Conservation (phyloP, 2,888 invertebrate genomes). For the Sisyra terminalis region DNA sequence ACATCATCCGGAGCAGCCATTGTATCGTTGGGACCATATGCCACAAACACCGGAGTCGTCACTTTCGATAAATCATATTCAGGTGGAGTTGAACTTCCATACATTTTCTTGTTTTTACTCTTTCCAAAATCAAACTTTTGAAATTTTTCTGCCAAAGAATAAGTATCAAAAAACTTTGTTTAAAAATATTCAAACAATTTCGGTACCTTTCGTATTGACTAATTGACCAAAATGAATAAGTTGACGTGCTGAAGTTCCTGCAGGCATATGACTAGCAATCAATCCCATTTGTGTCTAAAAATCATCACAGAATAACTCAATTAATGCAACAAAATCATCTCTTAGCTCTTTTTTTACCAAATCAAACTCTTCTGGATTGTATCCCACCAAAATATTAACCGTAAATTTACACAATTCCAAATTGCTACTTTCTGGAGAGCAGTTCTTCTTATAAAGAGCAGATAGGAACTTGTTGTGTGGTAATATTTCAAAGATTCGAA, state of each 20-base stretch:
- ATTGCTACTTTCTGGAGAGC: too few species aligned
- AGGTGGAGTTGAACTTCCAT: slow-evolving; percentile 37
- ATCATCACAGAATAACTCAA: too few species aligned
- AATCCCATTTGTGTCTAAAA: neutral
- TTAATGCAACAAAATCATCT: too few species aligned
- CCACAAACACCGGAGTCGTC: neutral
- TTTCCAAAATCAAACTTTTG: slow-evolving; percentile 30
- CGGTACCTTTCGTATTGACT: slow-evolving; percentile 26
- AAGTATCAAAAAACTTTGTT: neutral
- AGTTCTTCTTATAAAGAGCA: too few species aligned
- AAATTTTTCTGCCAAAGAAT: slow-evolving; percentile 24
- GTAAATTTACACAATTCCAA: neutral
- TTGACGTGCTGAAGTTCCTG: slow-evolving; percentile 52
- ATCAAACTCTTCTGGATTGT: slow-evolving; percentile 32
- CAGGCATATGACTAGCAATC: slow-evolving; percentile 48
- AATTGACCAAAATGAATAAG: slow-evolving; percentile 56
- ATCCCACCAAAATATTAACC: slow-evolving; percentile 22
- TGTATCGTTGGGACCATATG: neutral
- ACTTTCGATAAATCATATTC: slow-evolving; percentile 30
- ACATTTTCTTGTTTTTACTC: slow-evolving; percentile 32
- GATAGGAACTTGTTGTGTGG: neutral
- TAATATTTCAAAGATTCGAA: neutral
- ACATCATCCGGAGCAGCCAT: neutral
- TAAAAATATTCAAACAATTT: too few species aligned
- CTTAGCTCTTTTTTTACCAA: too few species aligned